Evolutionary conservation across 2,888 invertebrate genomes (phyloP).

Genomic region (Eupithecia inturbata): DNA sequence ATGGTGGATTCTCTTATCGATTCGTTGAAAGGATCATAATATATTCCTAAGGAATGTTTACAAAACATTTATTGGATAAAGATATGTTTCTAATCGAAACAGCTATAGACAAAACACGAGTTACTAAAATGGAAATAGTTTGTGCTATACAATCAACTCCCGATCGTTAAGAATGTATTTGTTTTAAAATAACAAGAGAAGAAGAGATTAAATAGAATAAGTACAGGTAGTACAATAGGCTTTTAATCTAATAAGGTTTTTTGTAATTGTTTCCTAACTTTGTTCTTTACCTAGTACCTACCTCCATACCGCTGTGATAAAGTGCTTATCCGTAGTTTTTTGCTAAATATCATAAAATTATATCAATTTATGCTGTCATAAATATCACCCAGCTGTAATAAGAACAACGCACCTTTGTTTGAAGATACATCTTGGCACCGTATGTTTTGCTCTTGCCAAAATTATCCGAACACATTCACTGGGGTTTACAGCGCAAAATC

Average conservation of each 20-base stretch:
- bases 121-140: neutral
- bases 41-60: neutral
- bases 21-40: neutral
- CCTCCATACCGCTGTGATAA: neutral
- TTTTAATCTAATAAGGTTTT: too few relatives aligned
- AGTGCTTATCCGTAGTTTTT: neutral
- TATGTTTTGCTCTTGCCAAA: conserved; percentile 47
- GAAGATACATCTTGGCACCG: conserved; percentile 70
- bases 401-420: conserved; percentile 61
- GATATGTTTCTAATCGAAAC: neutral
- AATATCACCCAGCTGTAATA: conserved; percentile 20
- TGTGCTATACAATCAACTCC: neutral
- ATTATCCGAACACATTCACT: conserved; percentile 31
- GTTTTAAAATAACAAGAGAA: neutral
- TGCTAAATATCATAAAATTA: neutral
- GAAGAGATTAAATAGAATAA: too few relatives aligned
- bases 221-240: too few relatives aligned
- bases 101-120: neutral
- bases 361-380: neutral
- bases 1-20: neutral
- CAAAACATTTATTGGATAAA: neutral
- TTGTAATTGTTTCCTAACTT: too few relatives aligned
- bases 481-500: conserved; percentile 21
- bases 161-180: neutral
- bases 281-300: too few relatives aligned